Percentiles rank a stretch among this genome's conserved stretches.
Conservation (phyloP, 2,888 invertebrate species). For the Lampropteryx suffumata region DNA sequence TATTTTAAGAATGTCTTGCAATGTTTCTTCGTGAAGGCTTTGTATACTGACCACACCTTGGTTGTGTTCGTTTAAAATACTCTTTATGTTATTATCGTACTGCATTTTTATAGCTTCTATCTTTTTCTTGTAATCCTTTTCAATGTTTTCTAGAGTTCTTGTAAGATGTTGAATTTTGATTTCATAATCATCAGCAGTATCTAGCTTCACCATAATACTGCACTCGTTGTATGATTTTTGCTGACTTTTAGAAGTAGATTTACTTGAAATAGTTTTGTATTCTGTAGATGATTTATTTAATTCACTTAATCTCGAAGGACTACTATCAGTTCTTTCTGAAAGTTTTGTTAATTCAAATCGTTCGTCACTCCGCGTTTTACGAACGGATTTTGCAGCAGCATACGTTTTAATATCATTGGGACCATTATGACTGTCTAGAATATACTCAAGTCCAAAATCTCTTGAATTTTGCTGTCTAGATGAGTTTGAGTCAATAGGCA, state of each 20-base stretch:
- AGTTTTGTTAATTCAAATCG: constrained; percentile 32
- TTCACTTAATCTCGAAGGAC: constrained; percentile 33
- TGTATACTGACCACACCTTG: constrained; percentile 81
- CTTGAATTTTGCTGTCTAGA: constrained; percentile 3
- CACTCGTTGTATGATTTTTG: constrained; percentile 39
- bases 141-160: constrained; percentile 56
- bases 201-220: constrained; percentile 53
- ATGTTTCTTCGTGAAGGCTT: constrained; percentile 76
- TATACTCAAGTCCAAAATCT: constrained; percentile 56
- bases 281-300: constrained; percentile 36
- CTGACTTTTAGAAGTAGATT: constrained; percentile 33
- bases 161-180: constrained; percentile 55
- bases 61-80: constrained; percentile 77
- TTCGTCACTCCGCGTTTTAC: constrained; percentile 51
- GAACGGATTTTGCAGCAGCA: constrained; percentile 33
- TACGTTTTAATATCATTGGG: constrained; percentile 37
- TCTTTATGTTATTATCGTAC: constrained; percentile 79
- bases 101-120: constrained; percentile 75
- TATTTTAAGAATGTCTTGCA: constrained; percentile 70
- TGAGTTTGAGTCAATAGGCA: neutral
- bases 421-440: constrained; percentile 46
- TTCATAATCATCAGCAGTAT: constrained; percentile 55
- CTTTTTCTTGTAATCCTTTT: constrained; percentile 67
- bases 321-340: constrained; percentile 28
- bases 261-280: constrained; percentile 37